Conservation (phyloP, 2,113 vertebrate species). For the Cricetomys ansorgei region DNA sequence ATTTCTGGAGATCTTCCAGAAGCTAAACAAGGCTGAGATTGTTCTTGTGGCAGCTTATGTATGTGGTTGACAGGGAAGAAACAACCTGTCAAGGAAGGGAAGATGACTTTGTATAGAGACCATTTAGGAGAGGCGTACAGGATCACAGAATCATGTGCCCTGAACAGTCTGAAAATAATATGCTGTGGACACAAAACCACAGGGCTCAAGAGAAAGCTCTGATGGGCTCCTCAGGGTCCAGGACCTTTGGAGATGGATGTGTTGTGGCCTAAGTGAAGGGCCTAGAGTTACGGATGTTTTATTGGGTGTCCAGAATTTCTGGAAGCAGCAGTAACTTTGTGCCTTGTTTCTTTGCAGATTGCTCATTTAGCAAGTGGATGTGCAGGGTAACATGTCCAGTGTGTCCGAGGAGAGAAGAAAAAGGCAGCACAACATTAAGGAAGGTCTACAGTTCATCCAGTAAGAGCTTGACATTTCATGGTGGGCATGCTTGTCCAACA, state of each 20-base stretch:
- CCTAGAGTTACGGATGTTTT: neutral
- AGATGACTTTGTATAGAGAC: neutral
- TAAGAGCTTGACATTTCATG: slow-evolving; percentile 83
- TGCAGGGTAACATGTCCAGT: slow-evolving; percentile 93
- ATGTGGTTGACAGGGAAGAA: neutral
- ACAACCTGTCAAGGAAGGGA: neutral
- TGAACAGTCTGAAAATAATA: too few relatives aligned
- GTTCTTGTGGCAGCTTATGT: neutral
- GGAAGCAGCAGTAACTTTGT: neutral
- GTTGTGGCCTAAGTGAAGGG: neutral
- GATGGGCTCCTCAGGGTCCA: rapidly evolving
- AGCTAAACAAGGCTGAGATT: slow-evolving; percentile 45
- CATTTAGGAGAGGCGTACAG: neutral
- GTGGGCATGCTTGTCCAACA: rapidly evolving
- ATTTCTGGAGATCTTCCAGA: slow-evolving; percentile 57
- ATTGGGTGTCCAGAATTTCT: neutral
- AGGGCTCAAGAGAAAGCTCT: neutral
- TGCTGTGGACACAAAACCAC: rapidly evolving
- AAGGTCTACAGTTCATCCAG: slow-evolving; percentile 98
- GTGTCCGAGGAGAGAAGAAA: slow-evolving; percentile 92
- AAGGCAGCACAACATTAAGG: slow-evolving; percentile 96
- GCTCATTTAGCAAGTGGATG: slow-evolving; percentile 82
- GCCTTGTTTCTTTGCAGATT: slow-evolving; percentile 86
- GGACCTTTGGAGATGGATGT: neutral
- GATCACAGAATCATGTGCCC: neutral